phyloP scores from a whole-genome alignment of 2,113 vertebrate genomes.

The Mustela lutreola region DNA sequence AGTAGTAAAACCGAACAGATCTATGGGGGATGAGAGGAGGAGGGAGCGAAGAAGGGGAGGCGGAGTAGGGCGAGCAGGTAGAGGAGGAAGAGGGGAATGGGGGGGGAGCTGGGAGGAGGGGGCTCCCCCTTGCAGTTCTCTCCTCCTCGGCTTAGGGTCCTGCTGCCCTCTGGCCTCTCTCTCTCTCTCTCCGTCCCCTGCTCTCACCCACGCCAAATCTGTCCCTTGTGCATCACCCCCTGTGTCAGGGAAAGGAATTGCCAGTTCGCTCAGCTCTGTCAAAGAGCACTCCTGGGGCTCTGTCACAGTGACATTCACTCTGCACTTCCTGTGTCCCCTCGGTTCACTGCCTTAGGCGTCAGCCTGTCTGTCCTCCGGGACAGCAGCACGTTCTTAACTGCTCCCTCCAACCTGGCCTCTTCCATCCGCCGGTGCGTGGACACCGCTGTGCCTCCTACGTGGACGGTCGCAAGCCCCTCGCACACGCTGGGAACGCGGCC shows the following conservation, averaged over 20 bases:
- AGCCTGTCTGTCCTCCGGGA: no score
- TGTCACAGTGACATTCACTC: background rate
- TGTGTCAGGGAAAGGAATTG: background rate
- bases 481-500: rapidly evolving
- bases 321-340: background rate
- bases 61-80: no score
- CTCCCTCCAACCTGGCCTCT: background rate
- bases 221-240: background rate
- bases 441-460: background rate
- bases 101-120: background rate
- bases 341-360: background rate
- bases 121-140: background rate
- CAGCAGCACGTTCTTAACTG: background rate
- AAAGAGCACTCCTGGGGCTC: background rate
- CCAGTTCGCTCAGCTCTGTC: background rate
- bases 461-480: rapidly evolving
- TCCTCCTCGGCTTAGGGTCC: background rate
- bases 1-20: background rate
- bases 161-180: background rate
- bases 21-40: rapidly evolving
- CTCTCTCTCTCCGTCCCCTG: background rate
- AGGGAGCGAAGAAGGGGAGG: no score
- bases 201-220: background rate
- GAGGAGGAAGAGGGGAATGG: background rate
- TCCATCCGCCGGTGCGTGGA: rapidly evolving